Evolutionary conservation across 2,113 vertebrate genomes (phyloP).

Genomic region (Ophthalmolycus amberensis): DNA sequence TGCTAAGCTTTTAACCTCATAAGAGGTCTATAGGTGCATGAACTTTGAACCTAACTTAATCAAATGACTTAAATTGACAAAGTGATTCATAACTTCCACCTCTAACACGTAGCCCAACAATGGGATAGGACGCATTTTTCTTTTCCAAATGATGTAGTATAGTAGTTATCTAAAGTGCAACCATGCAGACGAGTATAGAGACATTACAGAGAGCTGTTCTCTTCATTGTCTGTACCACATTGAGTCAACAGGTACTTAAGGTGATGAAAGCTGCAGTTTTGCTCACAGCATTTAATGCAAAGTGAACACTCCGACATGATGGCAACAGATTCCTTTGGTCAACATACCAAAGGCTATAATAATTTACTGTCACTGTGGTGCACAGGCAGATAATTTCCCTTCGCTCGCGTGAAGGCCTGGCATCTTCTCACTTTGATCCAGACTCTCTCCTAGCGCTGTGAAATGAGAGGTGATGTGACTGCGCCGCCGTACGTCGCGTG

Average conservation of each 20-base stretch:
- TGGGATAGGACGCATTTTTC: no score
- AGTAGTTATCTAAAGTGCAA: neutral
- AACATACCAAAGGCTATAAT: constrained; percentile 63
- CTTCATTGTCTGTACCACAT: neutral
- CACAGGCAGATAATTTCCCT: constrained; percentile 46
- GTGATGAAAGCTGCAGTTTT: constrained; percentile 51
- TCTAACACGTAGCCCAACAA: neutral
- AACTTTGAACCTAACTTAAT: neutral
- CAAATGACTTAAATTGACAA: neutral
- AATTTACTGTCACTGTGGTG: constrained; percentile 48
- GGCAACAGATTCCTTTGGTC: constrained; percentile 66
- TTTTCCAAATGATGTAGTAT: neutral
- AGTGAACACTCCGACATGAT: constrained; percentile 54
- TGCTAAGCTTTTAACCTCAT: neutral
- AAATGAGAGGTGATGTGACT: constrained; percentile 68
- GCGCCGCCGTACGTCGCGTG: constrained; percentile 24
- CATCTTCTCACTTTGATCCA: constrained; percentile 74
- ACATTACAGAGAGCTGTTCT: neutral
- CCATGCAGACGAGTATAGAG: neutral
- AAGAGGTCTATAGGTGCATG: neutral
- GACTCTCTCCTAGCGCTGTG: constrained; percentile 47
- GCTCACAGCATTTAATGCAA: constrained; percentile 46
- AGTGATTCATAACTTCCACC: neutral
- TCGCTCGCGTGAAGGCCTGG: constrained; percentile 38
- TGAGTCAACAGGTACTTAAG: constrained; percentile 54